A percentile compares a stretch with the other conserved stretches of the same genome.
Conservation (phyloP, 2,113 vertebrate genomes). For the Procavia capensis region DNA sequence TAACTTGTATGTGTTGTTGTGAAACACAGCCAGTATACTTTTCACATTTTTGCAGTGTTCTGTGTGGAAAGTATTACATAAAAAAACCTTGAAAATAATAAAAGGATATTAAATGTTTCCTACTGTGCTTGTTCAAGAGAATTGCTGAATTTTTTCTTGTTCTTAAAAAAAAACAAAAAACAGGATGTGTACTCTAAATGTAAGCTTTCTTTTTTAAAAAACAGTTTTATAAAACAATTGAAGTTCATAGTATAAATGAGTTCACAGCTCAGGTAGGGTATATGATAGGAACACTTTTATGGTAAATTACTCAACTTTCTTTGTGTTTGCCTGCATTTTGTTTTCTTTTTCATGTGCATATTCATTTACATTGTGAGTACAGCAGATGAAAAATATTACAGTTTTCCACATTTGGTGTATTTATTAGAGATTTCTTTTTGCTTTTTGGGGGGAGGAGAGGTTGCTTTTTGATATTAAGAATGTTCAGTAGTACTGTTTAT, state of each 20-base stretch:
- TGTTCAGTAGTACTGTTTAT: not conserved
- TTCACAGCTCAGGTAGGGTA: not conserved
- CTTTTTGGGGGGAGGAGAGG: not conserved
- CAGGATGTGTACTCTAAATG: constrained; percentile 53
- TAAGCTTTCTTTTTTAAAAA: not conserved
- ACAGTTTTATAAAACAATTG: constrained; percentile 44
- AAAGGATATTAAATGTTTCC: constrained; percentile 38
- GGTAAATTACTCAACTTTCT: constrained; percentile 56
- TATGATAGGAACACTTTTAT: not conserved
- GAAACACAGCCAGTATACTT: constrained; percentile 25
- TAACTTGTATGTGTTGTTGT: constrained; percentile 54
- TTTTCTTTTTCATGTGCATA: constrained; percentile 45
- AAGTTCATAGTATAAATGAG: constrained; percentile 41
- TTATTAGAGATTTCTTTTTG: not conserved
- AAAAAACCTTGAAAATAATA: constrained; percentile 59
- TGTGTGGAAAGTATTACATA: constrained; percentile 43
- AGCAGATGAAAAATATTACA: constrained; percentile 13
- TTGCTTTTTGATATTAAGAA: constrained; percentile 42
- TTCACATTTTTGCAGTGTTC: constrained; percentile 56
- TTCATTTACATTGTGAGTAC: constrained; percentile 39
- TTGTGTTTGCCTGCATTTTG: constrained; percentile 40
- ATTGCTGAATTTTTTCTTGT: constrained; percentile 60
- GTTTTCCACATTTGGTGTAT: constrained; percentile 10
- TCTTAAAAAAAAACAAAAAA: constrained; percentile 56
- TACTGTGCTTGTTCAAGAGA: constrained; percentile 36